These are phyloP conservation scores for Notarius lentiginosus DNA, from an alignment of 2,113 vertebrate genomes.

Conservation along the genomic window DNA sequence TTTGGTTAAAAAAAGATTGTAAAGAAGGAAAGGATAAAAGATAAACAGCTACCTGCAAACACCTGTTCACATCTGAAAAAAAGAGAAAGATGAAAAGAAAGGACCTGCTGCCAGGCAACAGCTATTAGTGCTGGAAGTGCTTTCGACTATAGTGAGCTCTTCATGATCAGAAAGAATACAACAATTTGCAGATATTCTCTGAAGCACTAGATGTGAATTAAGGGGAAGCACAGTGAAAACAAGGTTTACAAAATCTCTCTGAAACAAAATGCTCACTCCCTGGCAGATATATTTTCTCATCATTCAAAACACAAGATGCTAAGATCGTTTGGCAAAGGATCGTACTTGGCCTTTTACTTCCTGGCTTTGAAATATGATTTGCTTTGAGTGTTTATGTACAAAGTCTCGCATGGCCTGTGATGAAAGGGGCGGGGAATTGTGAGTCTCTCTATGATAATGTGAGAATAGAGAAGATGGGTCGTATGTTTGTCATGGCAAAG, in stretches of 20 bases:
- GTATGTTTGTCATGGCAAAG: conserved; percentile 60
- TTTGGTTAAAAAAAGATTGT: conserved; percentile 62
- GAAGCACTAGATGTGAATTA: conserved; percentile 35
- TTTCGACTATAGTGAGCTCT: conserved; percentile 56
- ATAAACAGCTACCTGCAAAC: conserved; percentile 77
- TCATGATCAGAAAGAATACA: conserved; percentile 46
- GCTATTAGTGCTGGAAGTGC: conserved; percentile 48
- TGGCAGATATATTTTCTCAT: conserved; percentile 34
- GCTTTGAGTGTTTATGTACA: conserved; percentile 95
- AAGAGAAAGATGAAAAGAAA: conserved; percentile 57
- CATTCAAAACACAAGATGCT: conserved; percentile 51
- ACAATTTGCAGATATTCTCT: conserved; percentile 47
- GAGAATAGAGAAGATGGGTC: conserved; percentile 59
- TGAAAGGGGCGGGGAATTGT: conserved; percentile 89
- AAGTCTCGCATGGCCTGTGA: conserved; percentile 85
- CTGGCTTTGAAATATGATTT: conserved; percentile 96
- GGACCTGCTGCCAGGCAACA: conserved; percentile 60
- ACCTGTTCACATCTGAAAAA: conserved; percentile 68
- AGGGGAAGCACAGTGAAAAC: not conserved
- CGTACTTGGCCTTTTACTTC: conserved; percentile 74
- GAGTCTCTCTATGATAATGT: conserved; percentile 71
- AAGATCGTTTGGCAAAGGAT: conserved; percentile 62
- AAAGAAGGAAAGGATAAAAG: conserved; percentile 59
- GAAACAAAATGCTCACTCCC: conserved; percentile 11
- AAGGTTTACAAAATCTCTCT: not conserved